A percentile compares a stretch with the other conserved stretches of the same genome.
These are phyloP conservation scores for Denticeps clupeoides DNA, from an alignment of 2,797 vertebrate genomes.

Conservation along the genomic window DNA sequence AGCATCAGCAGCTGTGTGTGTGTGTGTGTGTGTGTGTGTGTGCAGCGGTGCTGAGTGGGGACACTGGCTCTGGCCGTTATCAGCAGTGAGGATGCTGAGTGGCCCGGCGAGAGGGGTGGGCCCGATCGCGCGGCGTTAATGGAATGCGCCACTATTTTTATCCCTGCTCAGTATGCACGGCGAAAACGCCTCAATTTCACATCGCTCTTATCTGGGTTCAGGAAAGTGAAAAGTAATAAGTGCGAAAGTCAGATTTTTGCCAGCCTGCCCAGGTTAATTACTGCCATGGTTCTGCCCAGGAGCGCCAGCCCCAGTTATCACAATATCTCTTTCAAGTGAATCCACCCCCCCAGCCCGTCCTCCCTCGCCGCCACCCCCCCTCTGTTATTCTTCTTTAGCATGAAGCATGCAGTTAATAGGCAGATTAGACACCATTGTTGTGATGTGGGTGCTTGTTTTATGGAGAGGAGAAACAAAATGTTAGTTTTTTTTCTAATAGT, in stretches of 20 bases:
- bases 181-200: conserved; percentile 14
- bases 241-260: conserved; percentile 22
- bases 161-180: conserved; percentile 9
- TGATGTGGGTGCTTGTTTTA: conserved; percentile 34
- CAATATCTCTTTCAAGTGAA: conserved; percentile 30
- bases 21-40: too few relatives aligned
- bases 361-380: neutral
- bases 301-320: conserved; percentile 27
- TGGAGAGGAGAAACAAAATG: conserved; percentile 25
- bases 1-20: too few relatives aligned
- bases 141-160: conserved; percentile 8
- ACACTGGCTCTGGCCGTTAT: neutral
- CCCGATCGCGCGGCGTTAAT: neutral
- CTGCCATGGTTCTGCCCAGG: conserved; percentile 22
- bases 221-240: conserved; percentile 21
- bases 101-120: neutral
- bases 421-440: conserved; percentile 45
- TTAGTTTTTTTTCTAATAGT: conserved; percentile 25
- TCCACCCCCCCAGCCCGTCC: conserved; percentile 21
- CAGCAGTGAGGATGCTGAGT: neutral
- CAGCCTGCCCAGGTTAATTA: conserved; percentile 10
- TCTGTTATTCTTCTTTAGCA: neutral
- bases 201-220: conserved; percentile 23
- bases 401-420: conserved; percentile 29
- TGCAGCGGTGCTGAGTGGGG: neutral